These are phyloP conservation scores for Bryconaethiops microstoma DNA, from an alignment of 2,797 vertebrate genomes.

Conservation along the genomic window DNA sequence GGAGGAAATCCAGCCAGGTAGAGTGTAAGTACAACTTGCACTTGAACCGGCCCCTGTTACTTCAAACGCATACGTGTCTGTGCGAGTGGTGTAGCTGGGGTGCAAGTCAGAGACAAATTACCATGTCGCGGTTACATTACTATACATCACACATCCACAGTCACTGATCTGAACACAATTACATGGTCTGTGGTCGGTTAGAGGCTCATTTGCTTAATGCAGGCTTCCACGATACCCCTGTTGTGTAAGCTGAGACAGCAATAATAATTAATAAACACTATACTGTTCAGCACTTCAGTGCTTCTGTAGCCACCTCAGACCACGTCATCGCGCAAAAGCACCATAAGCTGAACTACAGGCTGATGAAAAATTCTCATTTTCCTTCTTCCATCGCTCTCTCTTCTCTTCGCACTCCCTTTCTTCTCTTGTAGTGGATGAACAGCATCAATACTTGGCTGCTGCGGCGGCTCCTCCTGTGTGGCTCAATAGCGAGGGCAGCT, in stretches of 20 bases:
- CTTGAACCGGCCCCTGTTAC: too few relatives aligned
- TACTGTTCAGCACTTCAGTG: not conserved
- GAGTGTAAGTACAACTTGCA: conserved; percentile 21
- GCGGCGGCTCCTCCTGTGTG: conserved; percentile 31
- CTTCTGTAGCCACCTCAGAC: not conserved
- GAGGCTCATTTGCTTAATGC: not conserved
- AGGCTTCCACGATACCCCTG: conserved; percentile 28
- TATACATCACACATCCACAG: too few relatives aligned
- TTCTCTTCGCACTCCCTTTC: not conserved
- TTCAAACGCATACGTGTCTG: not conserved
- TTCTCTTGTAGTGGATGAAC: conserved; percentile 29
- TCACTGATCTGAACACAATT: too few relatives aligned
- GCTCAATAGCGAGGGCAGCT: conserved; percentile 38
- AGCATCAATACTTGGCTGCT: conserved; percentile 38
- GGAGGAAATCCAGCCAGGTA: conserved; percentile 60
- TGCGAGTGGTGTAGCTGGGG: too few relatives aligned
- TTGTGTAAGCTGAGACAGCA: not conserved
- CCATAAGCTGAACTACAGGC: conserved; percentile 39
- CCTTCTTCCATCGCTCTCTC: not conserved
- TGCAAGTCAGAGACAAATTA: too few relatives aligned
- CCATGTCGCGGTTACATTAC: not conserved
- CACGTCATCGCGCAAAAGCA: conserved; percentile 74
- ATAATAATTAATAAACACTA: not conserved
- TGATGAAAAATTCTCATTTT: conserved; percentile 49
- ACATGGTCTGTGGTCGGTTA: not conserved